These are phyloP conservation scores for Carollia perspicillata DNA, from an alignment of 2,113 vertebrate genomes.

Conservation along the genomic window DNA sequence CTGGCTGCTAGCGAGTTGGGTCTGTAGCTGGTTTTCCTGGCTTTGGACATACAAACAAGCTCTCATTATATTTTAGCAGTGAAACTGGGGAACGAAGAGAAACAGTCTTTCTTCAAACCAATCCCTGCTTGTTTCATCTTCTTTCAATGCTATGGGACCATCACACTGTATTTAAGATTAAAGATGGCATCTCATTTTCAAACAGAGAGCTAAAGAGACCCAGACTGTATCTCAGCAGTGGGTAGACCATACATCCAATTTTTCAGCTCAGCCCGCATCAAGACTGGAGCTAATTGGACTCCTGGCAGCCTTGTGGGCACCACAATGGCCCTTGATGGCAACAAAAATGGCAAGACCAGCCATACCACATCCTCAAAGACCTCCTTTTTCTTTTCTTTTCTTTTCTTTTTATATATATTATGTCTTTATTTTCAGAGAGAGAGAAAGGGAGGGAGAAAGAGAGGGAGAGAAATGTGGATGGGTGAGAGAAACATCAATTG, in stretches of 20 bases:
- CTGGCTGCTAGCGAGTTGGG: conserved; percentile 41
- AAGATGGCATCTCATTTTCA: conserved; percentile 51
- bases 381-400: too few species aligned
- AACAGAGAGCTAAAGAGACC: not conserved
- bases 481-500: too few species aligned
- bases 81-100: not conserved
- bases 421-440: too few species aligned
- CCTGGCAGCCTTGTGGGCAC: not conserved
- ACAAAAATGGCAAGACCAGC: not conserved
- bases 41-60: conserved; percentile 30
- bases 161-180: conserved; percentile 20
- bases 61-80: conserved; percentile 53
- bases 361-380: not conserved
- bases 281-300: not conserved
- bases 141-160: not conserved
- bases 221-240: conserved; percentile 9
- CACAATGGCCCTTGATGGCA: not conserved
- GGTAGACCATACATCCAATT: not conserved
- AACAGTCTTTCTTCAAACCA: not conserved
- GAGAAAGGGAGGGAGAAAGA: too few species aligned
- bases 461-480: too few species aligned
- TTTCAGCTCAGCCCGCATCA: not conserved
- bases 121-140: conserved; percentile 27
- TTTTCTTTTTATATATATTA: too few species aligned
- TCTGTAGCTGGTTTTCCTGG: conserved; percentile 18